Base-by-base conservation (phyloP, 2,113 vertebrate genomes). In the Cathartes aura region DNA sequence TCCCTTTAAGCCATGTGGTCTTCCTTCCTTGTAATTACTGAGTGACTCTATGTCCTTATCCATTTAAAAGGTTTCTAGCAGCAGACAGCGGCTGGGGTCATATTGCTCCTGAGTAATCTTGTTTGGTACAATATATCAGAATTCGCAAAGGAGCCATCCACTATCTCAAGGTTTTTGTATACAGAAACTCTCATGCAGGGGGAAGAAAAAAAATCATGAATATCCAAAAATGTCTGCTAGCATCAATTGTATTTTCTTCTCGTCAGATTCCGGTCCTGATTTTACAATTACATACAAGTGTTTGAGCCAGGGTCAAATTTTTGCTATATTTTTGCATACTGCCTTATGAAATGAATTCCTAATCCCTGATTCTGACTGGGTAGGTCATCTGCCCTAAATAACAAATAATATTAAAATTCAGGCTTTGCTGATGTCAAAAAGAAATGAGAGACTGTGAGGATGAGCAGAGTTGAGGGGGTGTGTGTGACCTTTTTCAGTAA, bases 341-440 rank as follows among this genome's bases (percentile, higher is more conserved):
- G 58, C 53, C 9, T 73, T 59, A 78, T 9, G 10, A 95, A 79
- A 96, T 90, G 6, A 95, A 92, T 88, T 90, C 73, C 29, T 96
- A 93, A 97, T 94, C 94, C 82, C 59, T 7, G 34, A 50, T 70
- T 88, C 74, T 58, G 43, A 32, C 87, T 64, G 29, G 3, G 12
- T 91, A 72, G 87, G 63, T 93, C 74, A 97, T 78, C 58, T 94
- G 84, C 40, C 48, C 73, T 85, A 80, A 93, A 88, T 80, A 96
- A 86, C 22, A 90, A 94, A 86, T 72, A 68, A 94, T 86, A 96
- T 80, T 83, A 94, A 90, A 91, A 70, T 66, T 93, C 62, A 81
- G 73, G 74, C 62, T 94, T 93, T 88, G 50, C 24, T 80, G 66
- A 87, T 40, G 32, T 50, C 22, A 3, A 70, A 80, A 94, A 80